Percentiles rank a stretch among this genome's conserved stretches.
These are phyloP conservation scores for Sebastes hubbsi DNA, from an alignment of 2,797 vertebrate genomes.

Conservation along the genomic window DNA sequence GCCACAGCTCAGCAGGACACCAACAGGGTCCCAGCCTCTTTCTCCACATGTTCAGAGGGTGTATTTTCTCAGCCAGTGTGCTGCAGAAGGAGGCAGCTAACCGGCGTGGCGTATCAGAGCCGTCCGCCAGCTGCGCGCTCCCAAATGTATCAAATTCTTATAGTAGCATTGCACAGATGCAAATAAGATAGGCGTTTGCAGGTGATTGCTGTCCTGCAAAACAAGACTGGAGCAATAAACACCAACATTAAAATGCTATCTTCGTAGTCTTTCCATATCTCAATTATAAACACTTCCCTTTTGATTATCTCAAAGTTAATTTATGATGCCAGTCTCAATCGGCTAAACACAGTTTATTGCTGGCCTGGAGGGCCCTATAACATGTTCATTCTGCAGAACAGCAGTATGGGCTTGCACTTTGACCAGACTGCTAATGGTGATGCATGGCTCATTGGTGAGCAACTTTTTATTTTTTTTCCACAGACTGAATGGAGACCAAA, in stretches of 20 bases:
- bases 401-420: conserved; percentile 49
- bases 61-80: conserved; percentile 14
- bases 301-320: conserved; percentile 12
- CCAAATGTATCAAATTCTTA: conserved; percentile 3
- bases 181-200: conserved; percentile 17
- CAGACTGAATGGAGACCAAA: conserved; percentile 20
- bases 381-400: conserved; percentile 54
- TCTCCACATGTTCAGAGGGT: conserved; percentile 10
- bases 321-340: conserved; percentile 6
- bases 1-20: conserved; percentile 12
- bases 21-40: conserved; percentile 21
- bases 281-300: conserved; percentile 8
- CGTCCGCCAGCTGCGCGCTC: not conserved
- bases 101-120: conserved; percentile 6
- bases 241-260: not conserved
- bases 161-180: not conserved
- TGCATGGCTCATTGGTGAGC: conserved; percentile 43
- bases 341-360: conserved; percentile 17
- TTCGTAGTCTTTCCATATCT: not conserved
- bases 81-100: not conserved
- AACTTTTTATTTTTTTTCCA: conserved; percentile 2
- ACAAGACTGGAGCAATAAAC: not conserved
- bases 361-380: conserved; percentile 19
- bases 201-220: conserved; percentile 12
- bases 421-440: conserved; percentile 53